Evolutionary conservation across 2,888 invertebrate genomes (phyloP), one percentile per base, ranked within the genome.

Genomic region (Lacanobia wlatinum): DNA sequence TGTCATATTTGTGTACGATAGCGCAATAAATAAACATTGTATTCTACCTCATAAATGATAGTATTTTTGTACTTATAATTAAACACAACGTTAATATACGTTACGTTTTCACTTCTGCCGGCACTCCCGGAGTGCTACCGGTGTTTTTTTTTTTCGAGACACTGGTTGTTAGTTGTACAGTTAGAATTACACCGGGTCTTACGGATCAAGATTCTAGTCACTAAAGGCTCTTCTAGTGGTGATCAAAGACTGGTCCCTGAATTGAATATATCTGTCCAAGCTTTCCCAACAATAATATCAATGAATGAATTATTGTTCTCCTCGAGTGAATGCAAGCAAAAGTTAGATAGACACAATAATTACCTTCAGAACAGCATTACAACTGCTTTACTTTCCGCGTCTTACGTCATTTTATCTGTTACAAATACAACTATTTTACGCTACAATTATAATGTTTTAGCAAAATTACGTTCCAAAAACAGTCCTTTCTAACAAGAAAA

Each of bases 321-420:
- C 14, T 34, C 61, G 40, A 50, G 43, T 48, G n/a, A 77, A 65
- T 38, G 21, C 34, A 61, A 74, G 70, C 69, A 62, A 65, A 52
- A 59, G 60, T 43, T 23, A 34, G n/a, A 55, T 73, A 63, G 28
- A 40, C 78, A 72, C 38, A 64, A 78, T 58, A 77, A 77, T 65
- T 65, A 69, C 48, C 65, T 56, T 69, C 38, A 64, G 38, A 60
- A 67, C 56, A 53, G 65, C 12, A 65, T 70, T 75, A 56, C 43
- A 58, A 46, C 50, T 80, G 34, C 48, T 61, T 73, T 43, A 50
- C 28, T 69, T 75, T 80, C 78, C 78, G 69, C 23, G 10, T 70
- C 58, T 78, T 78, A 63, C 65, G 60, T 59, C 66, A 78, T 58
- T 52, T 18, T 9, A 6, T 59, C 16, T 59, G 50, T 46, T 50